These are phyloP conservation scores for Cynodonichthys magdalenae DNA, from an alignment of 2,797 vertebrate species.

Conservation along the genomic window DNA sequence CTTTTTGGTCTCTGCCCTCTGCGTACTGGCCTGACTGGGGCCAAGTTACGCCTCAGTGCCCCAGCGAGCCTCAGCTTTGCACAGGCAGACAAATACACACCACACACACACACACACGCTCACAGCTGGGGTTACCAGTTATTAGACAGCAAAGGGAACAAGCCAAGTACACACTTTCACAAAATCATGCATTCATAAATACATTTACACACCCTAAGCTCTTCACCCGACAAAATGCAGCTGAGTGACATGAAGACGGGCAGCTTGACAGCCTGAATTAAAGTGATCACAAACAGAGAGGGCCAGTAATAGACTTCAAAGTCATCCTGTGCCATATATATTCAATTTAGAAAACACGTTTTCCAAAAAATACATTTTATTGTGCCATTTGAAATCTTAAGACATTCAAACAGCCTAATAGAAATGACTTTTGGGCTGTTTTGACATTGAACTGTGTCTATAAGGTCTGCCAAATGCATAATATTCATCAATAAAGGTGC, in stretches of 20 bases:
- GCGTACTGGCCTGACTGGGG: slow-evolving; percentile 82
- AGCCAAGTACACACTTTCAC: slow-evolving; percentile 74
- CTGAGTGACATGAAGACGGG: slow-evolving; percentile 59
- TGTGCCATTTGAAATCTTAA: slow-evolving; percentile 12
- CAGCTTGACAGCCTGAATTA: slow-evolving; percentile 65
- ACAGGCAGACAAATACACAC: slow-evolving; percentile 71
- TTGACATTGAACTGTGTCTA: slow-evolving; percentile 44
- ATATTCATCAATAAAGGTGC: slow-evolving; percentile 43
- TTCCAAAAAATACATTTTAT: not conserved
- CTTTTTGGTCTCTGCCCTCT: slow-evolving; percentile 82
- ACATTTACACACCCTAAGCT: slow-evolving; percentile 71
- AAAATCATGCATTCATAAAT: slow-evolving; percentile 81
- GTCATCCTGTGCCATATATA: slow-evolving; percentile 18
- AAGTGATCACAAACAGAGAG: slow-evolving; percentile 52
- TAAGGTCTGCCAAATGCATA: slow-evolving; percentile 45
- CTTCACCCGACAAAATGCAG: slow-evolving; percentile 54
- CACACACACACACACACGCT: slow-evolving; percentile 59
- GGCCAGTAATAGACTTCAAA: slow-evolving; percentile 50
- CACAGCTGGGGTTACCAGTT: slow-evolving; percentile 82
- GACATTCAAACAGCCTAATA: slow-evolving; percentile 18
- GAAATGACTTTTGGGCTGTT: slow-evolving; percentile 17
- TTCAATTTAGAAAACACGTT: not conserved
- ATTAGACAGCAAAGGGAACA: slow-evolving; percentile 81
- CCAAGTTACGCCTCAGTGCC: slow-evolving; percentile 83
- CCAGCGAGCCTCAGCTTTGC: slow-evolving; percentile 78